phyloP scores from a whole-genome alignment of 1,140 invertebrate genomes.

The Bombus cullumanus region DNA sequence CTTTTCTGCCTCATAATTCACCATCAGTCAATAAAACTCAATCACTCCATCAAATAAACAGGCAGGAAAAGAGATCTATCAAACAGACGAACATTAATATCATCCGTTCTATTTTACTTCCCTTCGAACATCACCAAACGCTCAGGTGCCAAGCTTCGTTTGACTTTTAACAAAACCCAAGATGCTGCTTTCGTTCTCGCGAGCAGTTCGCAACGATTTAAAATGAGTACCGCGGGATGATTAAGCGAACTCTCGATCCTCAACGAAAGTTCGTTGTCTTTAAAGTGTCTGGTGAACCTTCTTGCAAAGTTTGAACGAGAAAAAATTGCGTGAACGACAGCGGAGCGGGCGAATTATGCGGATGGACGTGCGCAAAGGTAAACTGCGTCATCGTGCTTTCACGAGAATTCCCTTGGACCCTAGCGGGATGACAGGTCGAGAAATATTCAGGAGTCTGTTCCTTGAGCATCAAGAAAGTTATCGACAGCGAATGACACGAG shows the following conservation, averaged over 20 bases:
- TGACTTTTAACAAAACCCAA: not conserved
- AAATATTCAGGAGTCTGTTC: conserved; percentile 25
- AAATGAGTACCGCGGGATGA: not conserved
- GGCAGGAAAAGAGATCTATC: not conserved
- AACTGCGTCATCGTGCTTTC: not conserved
- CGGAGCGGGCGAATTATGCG: not conserved
- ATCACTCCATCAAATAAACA: not conserved
- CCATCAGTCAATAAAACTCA: not conserved
- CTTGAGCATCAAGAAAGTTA: not conserved
- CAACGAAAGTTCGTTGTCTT: not conserved
- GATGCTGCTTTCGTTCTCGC: not conserved
- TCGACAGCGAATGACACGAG: conserved; percentile 19
- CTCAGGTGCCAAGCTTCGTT: not conserved
- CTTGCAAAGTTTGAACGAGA: not conserved
- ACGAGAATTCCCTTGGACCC: conserved; percentile 3
- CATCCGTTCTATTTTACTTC: not conserved
- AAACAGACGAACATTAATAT: not conserved
- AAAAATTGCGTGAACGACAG: not conserved
- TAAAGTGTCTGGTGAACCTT: not conserved
- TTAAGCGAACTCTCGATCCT: conserved; percentile 11
- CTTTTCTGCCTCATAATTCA: not conserved
- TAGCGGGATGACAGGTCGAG: not conserved
- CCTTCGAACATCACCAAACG: not conserved
- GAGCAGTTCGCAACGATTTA: not conserved
- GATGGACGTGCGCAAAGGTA: not conserved